These are phyloP conservation scores for Hippocampus kuda DNA, from an alignment of 2,797 vertebrate species.

Conservation along the genomic window DNA sequence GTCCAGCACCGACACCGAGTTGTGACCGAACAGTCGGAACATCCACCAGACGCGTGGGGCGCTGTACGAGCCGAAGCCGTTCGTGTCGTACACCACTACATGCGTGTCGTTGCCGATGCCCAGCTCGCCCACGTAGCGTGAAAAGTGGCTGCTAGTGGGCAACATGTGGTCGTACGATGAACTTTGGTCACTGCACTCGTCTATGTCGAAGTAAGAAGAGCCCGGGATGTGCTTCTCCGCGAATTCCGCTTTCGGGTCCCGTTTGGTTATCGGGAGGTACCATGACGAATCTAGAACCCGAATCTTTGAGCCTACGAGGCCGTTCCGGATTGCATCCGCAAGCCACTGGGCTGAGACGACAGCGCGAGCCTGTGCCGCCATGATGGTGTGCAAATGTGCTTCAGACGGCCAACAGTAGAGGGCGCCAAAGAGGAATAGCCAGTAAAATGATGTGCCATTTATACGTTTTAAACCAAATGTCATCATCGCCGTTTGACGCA, in stretches of 20 bases:
- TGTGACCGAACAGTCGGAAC: slow-evolving; percentile 88
- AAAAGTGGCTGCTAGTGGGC: slow-evolving; percentile 70
- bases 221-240: slow-evolving; percentile 77
- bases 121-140: slow-evolving; percentile 72
- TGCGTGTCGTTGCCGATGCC: slow-evolving; percentile 82
- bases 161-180: slow-evolving; percentile 80
- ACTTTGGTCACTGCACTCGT: slow-evolving; percentile 72
- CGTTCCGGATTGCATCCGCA: slow-evolving; percentile 64
- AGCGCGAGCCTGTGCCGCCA: slow-evolving; percentile 72
- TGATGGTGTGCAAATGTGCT: slow-evolving; percentile 25
- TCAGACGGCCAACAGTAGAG: slow-evolving; percentile 3
- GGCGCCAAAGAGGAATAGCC: slow-evolving; percentile 1
- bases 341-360: slow-evolving; percentile 82
- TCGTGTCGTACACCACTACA: slow-evolving; percentile 89
- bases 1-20: slow-evolving; percentile 79
- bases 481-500: not conserved
- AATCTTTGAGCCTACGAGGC: slow-evolving; percentile 65
- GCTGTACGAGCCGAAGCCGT: slow-evolving; percentile 74
- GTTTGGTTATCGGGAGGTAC: slow-evolving; percentile 74
- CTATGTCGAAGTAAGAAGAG: slow-evolving; percentile 82
- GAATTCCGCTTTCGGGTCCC: slow-evolving; percentile 76
- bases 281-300: slow-evolving; percentile 82
- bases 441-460: not conserved
- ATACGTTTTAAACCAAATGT: not conserved
- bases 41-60: slow-evolving; percentile 94